Evolutionary conservation across 2,888 invertebrate genomes (phyloP).

Genomic region (Hymenopus coronatus): DNA sequence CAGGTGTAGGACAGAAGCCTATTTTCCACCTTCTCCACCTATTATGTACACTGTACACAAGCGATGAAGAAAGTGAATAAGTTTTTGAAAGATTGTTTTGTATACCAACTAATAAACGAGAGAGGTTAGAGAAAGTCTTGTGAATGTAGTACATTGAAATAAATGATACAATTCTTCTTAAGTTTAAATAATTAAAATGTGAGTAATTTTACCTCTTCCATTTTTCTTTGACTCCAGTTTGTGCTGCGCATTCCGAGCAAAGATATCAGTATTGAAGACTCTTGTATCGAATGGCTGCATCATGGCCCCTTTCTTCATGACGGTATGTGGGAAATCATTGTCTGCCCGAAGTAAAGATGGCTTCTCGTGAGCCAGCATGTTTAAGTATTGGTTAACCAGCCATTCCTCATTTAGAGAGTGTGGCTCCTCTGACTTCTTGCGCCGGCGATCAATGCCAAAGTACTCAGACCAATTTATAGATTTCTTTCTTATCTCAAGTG

Average conservation of each 20-base stretch:
- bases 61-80: too few species aligned
- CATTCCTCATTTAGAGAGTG: constrained; percentile 56
- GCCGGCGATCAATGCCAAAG: constrained; percentile 78
- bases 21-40: too few species aligned
- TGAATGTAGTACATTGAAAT: too few species aligned
- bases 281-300: constrained; percentile 30
- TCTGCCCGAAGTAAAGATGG: background rate
- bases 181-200: too few species aligned
- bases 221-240: constrained; percentile 14
- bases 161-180: too few species aligned
- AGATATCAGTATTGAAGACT: constrained; percentile 19
- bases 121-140: too few species aligned
- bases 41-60: too few species aligned
- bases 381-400: constrained; percentile 58
- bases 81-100: too few species aligned
- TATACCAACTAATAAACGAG: too few species aligned
- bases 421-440: constrained; percentile 58
- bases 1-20: too few species aligned
- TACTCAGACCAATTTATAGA: constrained; percentile 85
- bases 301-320: background rate
- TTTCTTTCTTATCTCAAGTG: constrained; percentile 67
- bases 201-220: background rate
- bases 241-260: constrained; percentile 40
- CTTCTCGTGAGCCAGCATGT: constrained; percentile 40
- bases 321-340: background rate